Percentiles rank a stretch among this genome's conserved stretches.
phyloP scores from a whole-genome alignment of 2,113 vertebrate genomes.

The Heliornis fulica region DNA sequence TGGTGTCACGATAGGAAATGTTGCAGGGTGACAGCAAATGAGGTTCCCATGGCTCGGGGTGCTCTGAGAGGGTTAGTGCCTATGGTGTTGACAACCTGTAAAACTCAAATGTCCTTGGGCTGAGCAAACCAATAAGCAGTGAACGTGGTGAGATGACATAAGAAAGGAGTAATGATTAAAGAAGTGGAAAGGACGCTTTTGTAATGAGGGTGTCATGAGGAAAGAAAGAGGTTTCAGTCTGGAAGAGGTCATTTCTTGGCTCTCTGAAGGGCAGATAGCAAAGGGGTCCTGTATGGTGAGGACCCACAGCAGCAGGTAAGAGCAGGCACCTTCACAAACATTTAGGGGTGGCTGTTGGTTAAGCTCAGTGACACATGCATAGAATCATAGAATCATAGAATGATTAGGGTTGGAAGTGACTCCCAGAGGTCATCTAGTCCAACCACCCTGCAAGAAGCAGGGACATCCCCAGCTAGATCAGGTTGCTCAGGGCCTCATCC shows the following conservation, averaged over 20 bases:
- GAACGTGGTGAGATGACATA: not conserved
- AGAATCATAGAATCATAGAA: too few species aligned
- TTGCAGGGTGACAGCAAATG: rapidly evolving
- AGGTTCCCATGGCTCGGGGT: not conserved
- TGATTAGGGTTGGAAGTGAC: too few species aligned
- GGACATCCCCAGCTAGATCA: too few species aligned
- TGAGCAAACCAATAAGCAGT: not conserved
- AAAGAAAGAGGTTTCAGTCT: not conserved
- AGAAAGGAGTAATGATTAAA: not conserved
- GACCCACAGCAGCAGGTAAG: not conserved
- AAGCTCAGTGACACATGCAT: not conserved
- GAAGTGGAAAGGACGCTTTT: not conserved
- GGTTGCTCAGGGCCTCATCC: too few species aligned
- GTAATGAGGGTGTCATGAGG: not conserved
- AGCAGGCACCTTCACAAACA: not conserved
- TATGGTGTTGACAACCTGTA: not conserved
- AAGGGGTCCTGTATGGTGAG: not conserved
- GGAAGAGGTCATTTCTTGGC: not conserved
- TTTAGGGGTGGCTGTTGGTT: not conserved
- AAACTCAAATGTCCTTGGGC: not conserved
- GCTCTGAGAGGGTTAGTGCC: not conserved
- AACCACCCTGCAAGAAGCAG: too few species aligned
- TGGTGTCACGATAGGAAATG: not conserved
- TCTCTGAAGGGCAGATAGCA: not conserved
- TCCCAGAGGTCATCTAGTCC: too few species aligned